These are phyloP conservation scores for Ophion obscuratus DNA, from an alignment of 2,888 invertebrate genomes.

Conservation along the genomic window DNA sequence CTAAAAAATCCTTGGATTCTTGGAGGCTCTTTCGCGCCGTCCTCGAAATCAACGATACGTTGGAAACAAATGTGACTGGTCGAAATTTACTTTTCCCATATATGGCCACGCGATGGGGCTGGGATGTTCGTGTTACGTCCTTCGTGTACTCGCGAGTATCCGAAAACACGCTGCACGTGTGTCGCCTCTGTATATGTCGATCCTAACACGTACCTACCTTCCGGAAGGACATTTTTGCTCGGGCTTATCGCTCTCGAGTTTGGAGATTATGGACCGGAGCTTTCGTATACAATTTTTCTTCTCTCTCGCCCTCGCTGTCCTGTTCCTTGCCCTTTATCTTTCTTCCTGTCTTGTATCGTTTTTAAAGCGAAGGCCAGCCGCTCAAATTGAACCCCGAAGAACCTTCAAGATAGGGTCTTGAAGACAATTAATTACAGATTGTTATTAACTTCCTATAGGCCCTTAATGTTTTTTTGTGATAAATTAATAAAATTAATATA, in stretches of 20 bases:
- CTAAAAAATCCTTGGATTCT: no score
- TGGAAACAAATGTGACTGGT: no score
- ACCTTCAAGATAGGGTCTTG: no score
- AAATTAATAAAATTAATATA: no score
- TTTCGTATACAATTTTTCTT: slow-evolving; percentile 27
- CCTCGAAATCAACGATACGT: no score
- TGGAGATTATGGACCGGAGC: slow-evolving; percentile 54
- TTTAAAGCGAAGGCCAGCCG: background rate
- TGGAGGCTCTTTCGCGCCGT: no score
- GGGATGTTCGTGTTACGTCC: slow-evolving; percentile 43
- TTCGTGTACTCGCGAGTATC: slow-evolving; percentile 20
- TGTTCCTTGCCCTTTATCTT: background rate
- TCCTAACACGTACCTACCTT: slow-evolving; percentile 1
- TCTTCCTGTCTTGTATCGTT: background rate
- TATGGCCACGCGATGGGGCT: background rate
- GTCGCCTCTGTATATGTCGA: background rate
- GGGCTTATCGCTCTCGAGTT: slow-evolving; percentile 59
- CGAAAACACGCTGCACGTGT: background rate
- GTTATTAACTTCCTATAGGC: no score
- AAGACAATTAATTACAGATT: no score
- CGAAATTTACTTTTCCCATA: no score
- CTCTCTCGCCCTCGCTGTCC: background rate
- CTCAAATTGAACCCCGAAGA: no score
- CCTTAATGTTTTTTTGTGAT: no score
- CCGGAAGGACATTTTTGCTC: slow-evolving; percentile 34